Percentiles rank a stretch among this genome's conserved stretches.
Evolutionary conservation across 2,888 invertebrate genomes (phyloP).

Genomic region (Drosophila emarginata): DNA sequence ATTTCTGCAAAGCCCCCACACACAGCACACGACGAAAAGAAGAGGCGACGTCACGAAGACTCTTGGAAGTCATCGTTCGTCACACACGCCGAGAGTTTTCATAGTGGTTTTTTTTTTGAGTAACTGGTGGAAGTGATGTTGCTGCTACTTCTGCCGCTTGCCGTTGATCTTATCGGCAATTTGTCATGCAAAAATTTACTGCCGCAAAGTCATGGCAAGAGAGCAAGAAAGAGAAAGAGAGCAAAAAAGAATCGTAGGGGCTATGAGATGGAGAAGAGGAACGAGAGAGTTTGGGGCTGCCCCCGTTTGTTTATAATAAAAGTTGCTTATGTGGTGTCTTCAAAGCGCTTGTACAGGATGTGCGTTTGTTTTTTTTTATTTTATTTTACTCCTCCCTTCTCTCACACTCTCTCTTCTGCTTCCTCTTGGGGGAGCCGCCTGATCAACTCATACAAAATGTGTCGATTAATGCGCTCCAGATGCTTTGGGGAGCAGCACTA

Average conservation of each 20-base stretch:
- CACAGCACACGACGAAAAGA: conserved; percentile 49
- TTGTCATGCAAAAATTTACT: conserved; percentile 78
- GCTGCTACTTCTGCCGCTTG: conserved; percentile 44
- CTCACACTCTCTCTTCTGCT: not conserved
- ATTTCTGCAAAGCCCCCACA: conserved; percentile 47
- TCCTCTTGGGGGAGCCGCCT: conserved; percentile 38
- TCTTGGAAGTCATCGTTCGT: conserved; percentile 40
- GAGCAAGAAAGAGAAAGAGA: conserved; percentile 4
- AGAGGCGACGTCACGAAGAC: conserved; percentile 11
- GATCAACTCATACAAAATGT: conserved; percentile 70
- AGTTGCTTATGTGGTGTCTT: conserved; percentile 59
- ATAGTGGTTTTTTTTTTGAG: conserved; percentile 30
- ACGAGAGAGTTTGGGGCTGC: conserved; percentile 13
- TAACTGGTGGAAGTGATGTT: conserved; percentile 25
- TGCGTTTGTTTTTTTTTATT: conserved; percentile 47
- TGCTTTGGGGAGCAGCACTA: conserved; percentile 48
- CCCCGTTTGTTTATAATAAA: conserved; percentile 68
- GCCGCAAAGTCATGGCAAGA: conserved; percentile 39
- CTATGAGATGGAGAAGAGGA: not conserved
- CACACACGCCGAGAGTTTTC: conserved; percentile 44
- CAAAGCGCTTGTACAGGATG: conserved; percentile 66
- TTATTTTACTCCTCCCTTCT: conserved; percentile 18
- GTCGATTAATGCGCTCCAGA: conserved; percentile 78
- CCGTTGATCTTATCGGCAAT: conserved; percentile 77
- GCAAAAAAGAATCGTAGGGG: not conserved